A percentile compares a stretch with the other conserved stretches of the same genome.
phyloP scores from a whole-genome alignment of 2,797 vertebrate species.

The Rhincodon typus region DNA sequence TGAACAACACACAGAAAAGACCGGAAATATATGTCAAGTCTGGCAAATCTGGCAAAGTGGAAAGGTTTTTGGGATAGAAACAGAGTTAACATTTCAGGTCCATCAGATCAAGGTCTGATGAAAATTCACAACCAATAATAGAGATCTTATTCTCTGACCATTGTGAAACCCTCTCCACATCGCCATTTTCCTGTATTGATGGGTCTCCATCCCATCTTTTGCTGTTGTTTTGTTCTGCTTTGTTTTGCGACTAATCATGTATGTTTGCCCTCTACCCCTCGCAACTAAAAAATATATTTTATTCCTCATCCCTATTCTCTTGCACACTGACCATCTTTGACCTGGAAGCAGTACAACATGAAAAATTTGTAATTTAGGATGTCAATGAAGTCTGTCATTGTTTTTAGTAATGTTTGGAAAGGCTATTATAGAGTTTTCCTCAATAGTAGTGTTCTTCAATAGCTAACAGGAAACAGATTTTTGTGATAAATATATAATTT shows the following conservation, averaged over 20 bases:
- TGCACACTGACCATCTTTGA: neutral
- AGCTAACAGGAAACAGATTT: too few species aligned
- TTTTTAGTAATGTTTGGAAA: neutral
- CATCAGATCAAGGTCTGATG: too few species aligned
- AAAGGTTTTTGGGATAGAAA: neutral
- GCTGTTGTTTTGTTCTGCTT: neutral
- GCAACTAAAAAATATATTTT: neutral
- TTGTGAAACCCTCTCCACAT: neutral
- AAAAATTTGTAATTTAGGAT: neutral
- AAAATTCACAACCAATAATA: neutral
- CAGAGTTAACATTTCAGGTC: neutral
- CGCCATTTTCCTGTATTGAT: neutral
- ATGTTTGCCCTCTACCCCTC: neutral
- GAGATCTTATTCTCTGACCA: neutral
- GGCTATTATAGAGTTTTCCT: too few species aligned
- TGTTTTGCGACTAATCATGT: neutral
- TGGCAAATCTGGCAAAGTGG: neutral
- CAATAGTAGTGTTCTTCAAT: too few species aligned
- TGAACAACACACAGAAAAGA: neutral
- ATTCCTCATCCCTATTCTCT: neutral
- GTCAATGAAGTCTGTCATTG: neutral
- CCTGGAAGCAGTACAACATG: neutral
- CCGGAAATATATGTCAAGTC: neutral
- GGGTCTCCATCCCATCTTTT: too few species aligned
- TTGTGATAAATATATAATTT: neutral